These are phyloP conservation scores for Danio aesculapii DNA, from an alignment of 2,797 vertebrate genomes.

Conservation along the genomic window DNA sequence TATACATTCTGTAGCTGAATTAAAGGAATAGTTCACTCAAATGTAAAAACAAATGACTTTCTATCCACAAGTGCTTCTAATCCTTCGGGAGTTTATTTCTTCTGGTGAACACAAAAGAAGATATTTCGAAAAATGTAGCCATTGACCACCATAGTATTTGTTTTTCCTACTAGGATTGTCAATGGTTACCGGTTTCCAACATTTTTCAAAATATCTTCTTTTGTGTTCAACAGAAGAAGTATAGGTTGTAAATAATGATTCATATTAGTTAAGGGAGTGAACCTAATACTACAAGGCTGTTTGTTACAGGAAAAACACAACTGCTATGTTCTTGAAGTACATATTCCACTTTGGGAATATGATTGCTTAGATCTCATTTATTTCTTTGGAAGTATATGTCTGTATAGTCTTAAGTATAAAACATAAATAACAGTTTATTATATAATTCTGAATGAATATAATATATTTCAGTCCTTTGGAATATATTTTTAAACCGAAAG, in stretches of 20 bases:
- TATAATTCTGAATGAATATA: background rate
- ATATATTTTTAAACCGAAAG: background rate
- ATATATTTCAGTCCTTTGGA: slow-evolving; percentile 11
- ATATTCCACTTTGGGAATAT: background rate
- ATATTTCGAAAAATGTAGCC: too few relatives aligned
- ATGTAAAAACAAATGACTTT: too few relatives aligned
- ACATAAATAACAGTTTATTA: slow-evolving; percentile 1
- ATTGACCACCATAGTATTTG: too few relatives aligned
- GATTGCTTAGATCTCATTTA: background rate
- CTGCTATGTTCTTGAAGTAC: background rate
- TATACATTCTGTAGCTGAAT: too few relatives aligned
- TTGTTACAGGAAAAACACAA: too few relatives aligned
- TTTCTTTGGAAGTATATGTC: background rate
- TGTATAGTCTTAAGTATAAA: background rate
- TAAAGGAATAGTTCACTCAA: too few relatives aligned
- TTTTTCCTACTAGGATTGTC: too few relatives aligned
- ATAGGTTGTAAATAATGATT: background rate
- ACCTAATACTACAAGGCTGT: background rate
- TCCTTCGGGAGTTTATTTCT: too few relatives aligned
- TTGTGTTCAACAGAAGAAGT: background rate
- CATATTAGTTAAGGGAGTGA: background rate
- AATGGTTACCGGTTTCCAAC: too few relatives aligned
- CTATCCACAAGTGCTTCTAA: too few relatives aligned
- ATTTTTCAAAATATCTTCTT: too few relatives aligned
- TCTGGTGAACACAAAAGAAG: too few relatives aligned